A percentile compares a stretch with the other conserved stretches of the same genome.
These are phyloP conservation scores for Gymnocephalus cernua DNA, from an alignment of 2,113 vertebrate species.

Conservation along the genomic window DNA sequence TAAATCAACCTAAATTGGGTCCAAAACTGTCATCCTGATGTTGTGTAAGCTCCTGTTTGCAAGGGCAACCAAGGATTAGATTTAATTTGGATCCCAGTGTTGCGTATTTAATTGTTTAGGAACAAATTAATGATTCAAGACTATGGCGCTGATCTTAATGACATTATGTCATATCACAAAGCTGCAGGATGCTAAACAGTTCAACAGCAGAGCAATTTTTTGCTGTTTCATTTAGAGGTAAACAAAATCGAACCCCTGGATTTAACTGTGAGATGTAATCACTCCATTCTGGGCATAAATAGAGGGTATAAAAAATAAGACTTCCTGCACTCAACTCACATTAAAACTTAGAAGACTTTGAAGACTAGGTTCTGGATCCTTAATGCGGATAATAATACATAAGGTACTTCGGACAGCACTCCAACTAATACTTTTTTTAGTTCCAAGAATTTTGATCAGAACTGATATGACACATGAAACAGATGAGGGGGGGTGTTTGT, in stretches of 20 bases:
- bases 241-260: neutral
- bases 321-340: too few species aligned
- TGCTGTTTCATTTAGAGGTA: neutral
- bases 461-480: too few species aligned
- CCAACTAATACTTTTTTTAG: too few species aligned
- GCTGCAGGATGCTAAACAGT: neutral
- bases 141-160: conserved; percentile 19
- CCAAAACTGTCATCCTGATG: conserved; percentile 47
- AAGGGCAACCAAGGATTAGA: conserved; percentile 68
- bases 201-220: neutral
- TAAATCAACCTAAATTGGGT: conserved; percentile 66
- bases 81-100: conserved; percentile 51
- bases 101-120: conserved; percentile 53
- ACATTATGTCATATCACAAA: conserved; percentile 42
- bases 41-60: conserved; percentile 63
- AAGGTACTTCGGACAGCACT: too few species aligned
- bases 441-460: too few species aligned
- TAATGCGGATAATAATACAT: too few species aligned
- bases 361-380: too few species aligned
- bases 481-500: too few species aligned
- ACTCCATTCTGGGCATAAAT: too few species aligned
- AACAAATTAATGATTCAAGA: conserved; percentile 21
- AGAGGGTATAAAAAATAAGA: too few species aligned
- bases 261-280: too few species aligned
- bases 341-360: too few species aligned